A percentile compares a stretch with the other conserved stretches of the same genome.
Evolutionary conservation across 2,797 vertebrate species (phyloP).

Genomic region (Urophycis tenuis): DNA sequence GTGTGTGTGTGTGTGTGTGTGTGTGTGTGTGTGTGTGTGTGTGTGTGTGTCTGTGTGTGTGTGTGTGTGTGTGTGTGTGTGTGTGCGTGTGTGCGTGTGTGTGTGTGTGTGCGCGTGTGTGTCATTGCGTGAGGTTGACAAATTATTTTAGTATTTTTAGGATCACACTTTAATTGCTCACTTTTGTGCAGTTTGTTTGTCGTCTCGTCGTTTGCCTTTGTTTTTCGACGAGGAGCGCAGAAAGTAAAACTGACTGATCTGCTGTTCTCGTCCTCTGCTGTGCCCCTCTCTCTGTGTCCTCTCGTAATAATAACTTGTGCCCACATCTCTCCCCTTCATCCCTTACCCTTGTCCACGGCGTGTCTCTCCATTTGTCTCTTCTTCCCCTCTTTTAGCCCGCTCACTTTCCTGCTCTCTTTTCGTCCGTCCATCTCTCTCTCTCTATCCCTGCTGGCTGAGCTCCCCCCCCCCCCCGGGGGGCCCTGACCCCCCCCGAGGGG

Average conservation of each 20-base stretch:
- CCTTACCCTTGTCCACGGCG: slow-evolving; percentile 32
- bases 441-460: slow-evolving; percentile 30
- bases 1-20: slow-evolving; percentile 21
- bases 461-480: not conserved
- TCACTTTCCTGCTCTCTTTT: slow-evolving; percentile 7
- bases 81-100: not conserved
- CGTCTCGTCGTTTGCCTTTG: not conserved
- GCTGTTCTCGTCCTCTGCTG: slow-evolving; percentile 47
- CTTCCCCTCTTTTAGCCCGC: slow-evolving; percentile 13
- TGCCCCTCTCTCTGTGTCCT: slow-evolving; percentile 1
- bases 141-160: slow-evolving; percentile 20
- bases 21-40: slow-evolving; percentile 5
- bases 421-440: slow-evolving; percentile 14
- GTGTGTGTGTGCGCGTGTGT: not conserved
- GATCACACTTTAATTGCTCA: not conserved
- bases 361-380: slow-evolving; percentile 31
- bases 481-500: not conserved
- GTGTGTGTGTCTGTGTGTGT: slow-evolving; percentile 17
- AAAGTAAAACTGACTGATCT: slow-evolving; percentile 1
- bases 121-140: not conserved
- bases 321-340: slow-evolving; percentile 32
- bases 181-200: not conserved
- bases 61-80: slow-evolving; percentile 10
- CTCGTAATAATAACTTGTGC: not conserved
- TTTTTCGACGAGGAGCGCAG: not conserved